Conservation (phyloP, 2,797 vertebrate species). For the Hylomyscus alleni region DNA sequence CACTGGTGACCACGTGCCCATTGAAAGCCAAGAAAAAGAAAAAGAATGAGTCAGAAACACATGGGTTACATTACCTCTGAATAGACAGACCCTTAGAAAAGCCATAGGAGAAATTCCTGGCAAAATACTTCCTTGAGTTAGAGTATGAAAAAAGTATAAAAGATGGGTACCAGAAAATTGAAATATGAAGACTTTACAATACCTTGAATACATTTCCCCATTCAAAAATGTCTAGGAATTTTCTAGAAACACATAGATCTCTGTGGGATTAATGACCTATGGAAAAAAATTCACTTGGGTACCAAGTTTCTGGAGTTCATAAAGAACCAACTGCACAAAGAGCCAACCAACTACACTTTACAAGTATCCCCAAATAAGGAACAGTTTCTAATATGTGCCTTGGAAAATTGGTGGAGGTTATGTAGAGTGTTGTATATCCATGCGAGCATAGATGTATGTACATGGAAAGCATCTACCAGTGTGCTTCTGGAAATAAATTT, state of each 20-base stretch:
- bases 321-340: neutral
- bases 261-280: neutral
- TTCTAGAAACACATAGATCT: constrained; percentile 31
- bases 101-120: constrained; percentile 63
- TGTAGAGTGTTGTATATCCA: rapidly evolving
- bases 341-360: neutral
- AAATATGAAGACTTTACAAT: constrained; percentile 27
- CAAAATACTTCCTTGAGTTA: constrained; percentile 58
- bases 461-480: neutral
- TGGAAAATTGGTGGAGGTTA: neutral
- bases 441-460: neutral
- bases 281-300: constrained; percentile 30
- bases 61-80: constrained; percentile 61
- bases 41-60: constrained; percentile 66
- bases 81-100: constrained; percentile 58
- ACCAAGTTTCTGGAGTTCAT: neutral
- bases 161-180: constrained; percentile 19
- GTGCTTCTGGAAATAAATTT: constrained; percentile 2
- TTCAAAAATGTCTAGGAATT: constrained; percentile 42
- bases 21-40: constrained; percentile 61
- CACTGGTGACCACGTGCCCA: constrained; percentile 41
- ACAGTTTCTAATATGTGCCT: neutral
- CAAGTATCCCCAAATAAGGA: constrained; percentile 16
- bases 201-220: constrained; percentile 29
- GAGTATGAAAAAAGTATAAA: constrained; percentile 48